A percentile compares a stretch with the other conserved stretches of the same genome.
phyloP scores from a whole-genome alignment of 1,140 invertebrate species.

The Phenacoccus solenopsis region DNA sequence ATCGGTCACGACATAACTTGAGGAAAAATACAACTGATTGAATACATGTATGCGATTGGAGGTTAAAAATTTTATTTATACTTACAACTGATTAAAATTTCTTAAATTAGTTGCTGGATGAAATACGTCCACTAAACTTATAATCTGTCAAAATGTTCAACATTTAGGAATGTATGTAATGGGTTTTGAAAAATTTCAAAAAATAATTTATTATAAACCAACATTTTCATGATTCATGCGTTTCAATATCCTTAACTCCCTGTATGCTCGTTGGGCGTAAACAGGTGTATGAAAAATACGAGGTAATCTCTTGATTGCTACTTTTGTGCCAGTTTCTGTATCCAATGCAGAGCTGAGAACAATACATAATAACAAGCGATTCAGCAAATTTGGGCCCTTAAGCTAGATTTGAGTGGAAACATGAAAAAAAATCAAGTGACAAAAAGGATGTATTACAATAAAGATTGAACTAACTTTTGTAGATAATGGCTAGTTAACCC shows the following conservation, averaged over 20 bases:
- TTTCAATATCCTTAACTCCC: constrained; percentile 90
- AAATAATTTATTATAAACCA: constrained; percentile 49
- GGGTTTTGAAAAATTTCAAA: not conserved
- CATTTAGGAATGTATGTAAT: not conserved
- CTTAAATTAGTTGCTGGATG: constrained; percentile 59
- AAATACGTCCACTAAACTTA: constrained; percentile 92
- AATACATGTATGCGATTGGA: too few relatives aligned
- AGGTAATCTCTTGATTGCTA: constrained; percentile 95
- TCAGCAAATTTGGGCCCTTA: too few relatives aligned
- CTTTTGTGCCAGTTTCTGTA: constrained; percentile 59
- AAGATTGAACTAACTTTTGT: too few relatives aligned
- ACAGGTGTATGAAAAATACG: constrained; percentile 95
- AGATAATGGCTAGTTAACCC: too few relatives aligned
- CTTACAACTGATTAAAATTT: constrained; percentile 75
- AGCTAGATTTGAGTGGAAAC: too few relatives aligned
- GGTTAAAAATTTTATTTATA: constrained; percentile 23
- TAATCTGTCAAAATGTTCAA: constrained; percentile 42
- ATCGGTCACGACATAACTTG: constrained; percentile 86
- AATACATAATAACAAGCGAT: too few relatives aligned
- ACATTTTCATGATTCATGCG: constrained; percentile 99
- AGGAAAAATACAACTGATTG: constrained; percentile 22
- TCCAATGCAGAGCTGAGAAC: constrained; percentile 65
- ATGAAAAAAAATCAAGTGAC: too few relatives aligned
- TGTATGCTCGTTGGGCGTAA: constrained; percentile 95
- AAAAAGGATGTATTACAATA: too few relatives aligned